Evolutionary conservation across 2,888 invertebrate species (phyloP), one percentile per base, ranked within the genome.

Genomic region (Chloroclystis v-ata): DNA sequence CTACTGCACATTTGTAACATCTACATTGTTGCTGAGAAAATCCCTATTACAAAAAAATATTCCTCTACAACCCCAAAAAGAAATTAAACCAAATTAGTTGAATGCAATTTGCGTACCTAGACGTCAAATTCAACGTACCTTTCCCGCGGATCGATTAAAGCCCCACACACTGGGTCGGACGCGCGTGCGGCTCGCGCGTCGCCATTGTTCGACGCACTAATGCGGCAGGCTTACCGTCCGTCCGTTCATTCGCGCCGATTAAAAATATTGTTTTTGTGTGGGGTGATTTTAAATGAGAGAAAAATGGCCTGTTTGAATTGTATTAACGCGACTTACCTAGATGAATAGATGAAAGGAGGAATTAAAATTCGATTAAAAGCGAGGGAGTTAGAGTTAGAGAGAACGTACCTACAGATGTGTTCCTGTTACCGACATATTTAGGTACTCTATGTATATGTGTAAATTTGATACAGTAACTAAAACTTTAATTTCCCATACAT

Each of bases 121-220:
- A 42, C 25, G 29, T 46, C 37, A 46, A 35, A 35, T 43, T 25
- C 43, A 49, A 49, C 42, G 42, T 47, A 52, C 47, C 43, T 51
- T 48, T 49, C 29, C 28, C 38, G 57, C 49, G 55, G 54, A 39
- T 43, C 39, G 43, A 47, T 40, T 61, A 69, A 72, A 63, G 65
- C 69, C 50, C 58, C 63, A 66, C 56, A 54, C 58, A 65, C 70
- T 73, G 65, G 63, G 49, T 64, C 67, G 61, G 16, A 65, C 56
- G 59, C 69, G 69, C 66, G 78, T 73, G 75, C 69, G 65, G 69
- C 67, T 69, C 57, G 57, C 67, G 59, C 67, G 65, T 60, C 72
- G 60, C 71, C 61, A 75, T 75, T 77, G 76, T 78, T 63, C 57
- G 54, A 61, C 66, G 73, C 62, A 71, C 75, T 70, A 73, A 76